Evolutionary conservation across 1,140 invertebrate species (phyloP), one percentile per base, ranked within the genome.

Genomic region (Drosophila persimilis): DNA sequence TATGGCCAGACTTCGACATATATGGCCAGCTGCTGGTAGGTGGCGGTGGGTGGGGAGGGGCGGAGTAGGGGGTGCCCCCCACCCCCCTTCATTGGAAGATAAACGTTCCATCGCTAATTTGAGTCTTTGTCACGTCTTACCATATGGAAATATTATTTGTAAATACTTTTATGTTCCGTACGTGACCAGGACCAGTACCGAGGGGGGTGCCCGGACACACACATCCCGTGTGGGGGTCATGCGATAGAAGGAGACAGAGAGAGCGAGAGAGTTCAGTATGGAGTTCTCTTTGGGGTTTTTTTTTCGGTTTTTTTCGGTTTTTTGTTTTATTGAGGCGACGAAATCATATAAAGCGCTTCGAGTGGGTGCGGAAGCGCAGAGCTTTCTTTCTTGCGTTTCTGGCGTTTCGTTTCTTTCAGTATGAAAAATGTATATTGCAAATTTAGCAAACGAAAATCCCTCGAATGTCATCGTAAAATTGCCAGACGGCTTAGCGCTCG

Each of bases 111-210:
- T 69, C 84, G 84, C 84, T 88, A 89, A 89, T 90, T 90, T 90
- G 81, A 90, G 89, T 90, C 83, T 90, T 90, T 90, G 86, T 90
- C 86, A 90, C 86, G 86, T 90, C 81, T 90, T 90, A 86, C 77
- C 86, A 90, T 90, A 90, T 90, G 86, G 86, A 90, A 90, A 90
- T 90, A 90, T 90, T 90, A 90, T 90, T 90, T 90, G 86, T 90
- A 90, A 90, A 90, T 90, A 90, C 86, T 90, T 90, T 90, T 90
- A 90, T 90, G 86, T 80, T 88, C 58, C 72, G 78, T 80, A 90
- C 86, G 86, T 90, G 86, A 90, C 86, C 86, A 85, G 74, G 79
- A 77, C 76, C 11, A 39, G 35, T 5, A 39, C 35, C 24, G 5
- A 20, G 31, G 57, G 64, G 64, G 77, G 83, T 46, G 43, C 43